These are phyloP conservation scores for Diabrotica undecimpunctata DNA, from an alignment of 1,140 invertebrate genomes.

Conservation along the genomic window DNA sequence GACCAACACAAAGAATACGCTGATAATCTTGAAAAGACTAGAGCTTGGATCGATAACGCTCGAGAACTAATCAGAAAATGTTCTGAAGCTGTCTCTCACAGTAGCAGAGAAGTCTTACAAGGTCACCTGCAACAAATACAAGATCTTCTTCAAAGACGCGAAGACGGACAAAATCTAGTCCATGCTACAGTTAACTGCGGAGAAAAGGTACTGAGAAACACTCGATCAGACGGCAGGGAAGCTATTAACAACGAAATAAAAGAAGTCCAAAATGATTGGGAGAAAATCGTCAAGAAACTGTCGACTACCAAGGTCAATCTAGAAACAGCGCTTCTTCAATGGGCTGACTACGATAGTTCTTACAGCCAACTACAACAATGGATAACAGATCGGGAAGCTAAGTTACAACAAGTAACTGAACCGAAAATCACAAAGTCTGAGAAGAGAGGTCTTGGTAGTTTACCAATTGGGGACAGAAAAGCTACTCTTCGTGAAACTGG, in stretches of 20 bases:
- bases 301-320: conserved; percentile 88
- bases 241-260: conserved; percentile 83
- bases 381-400: conserved; percentile 91
- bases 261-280: conserved; percentile 90
- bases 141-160: conserved; percentile 76
- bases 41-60: conserved; percentile 84
- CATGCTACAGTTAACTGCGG: conserved; percentile 88
- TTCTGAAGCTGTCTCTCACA: conserved; percentile 72
- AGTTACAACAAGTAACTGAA: conserved; percentile 89
- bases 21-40: conserved; percentile 73
- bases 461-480: conserved; percentile 80
- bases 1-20: conserved; percentile 85
- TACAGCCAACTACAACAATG: conserved; percentile 89
- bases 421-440: conserved; percentile 77
- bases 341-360: conserved; percentile 92
- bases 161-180: conserved; percentile 86
- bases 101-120: conserved; percentile 80
- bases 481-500: conserved; percentile 86
- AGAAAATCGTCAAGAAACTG: conserved; percentile 85
- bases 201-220: conserved; percentile 86
- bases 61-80: conserved; percentile 78
- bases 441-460: conserved; percentile 69
- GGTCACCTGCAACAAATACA: conserved; percentile 76
- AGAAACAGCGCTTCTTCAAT: conserved; percentile 87
- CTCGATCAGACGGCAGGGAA: conserved; percentile 84